Base-by-base conservation (phyloP, 2,113 vertebrate genomes). In the Amblyopsis rosae region DNA sequence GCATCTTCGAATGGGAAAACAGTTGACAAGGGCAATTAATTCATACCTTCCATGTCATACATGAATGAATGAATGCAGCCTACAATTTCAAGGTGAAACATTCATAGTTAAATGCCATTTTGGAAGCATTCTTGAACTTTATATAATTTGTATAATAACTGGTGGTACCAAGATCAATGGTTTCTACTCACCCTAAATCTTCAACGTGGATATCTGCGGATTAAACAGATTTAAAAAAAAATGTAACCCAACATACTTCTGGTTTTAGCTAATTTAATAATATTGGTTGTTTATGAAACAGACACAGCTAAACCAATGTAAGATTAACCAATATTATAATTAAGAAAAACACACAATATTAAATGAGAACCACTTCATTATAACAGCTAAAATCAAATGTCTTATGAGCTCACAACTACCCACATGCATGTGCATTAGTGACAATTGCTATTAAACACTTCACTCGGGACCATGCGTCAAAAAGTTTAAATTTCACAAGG, bases 161-260 rank as follows among this genome's bases (percentile, higher is more conserved):
- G 6, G n/a, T 9, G 9, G 2, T 60, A 61, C 75, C 16, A 62
- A 53, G 58, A 53, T 51, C 19, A 77, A 17, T 50, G 54, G 47
- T 70, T 79, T 75, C 72, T 87, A 87, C 89, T 89, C 76, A 90
- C 89, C 58, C 58, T 81, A 46, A 71, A 73, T 73, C 77, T 76
- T 81, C 81, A 77, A 67, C 55, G 83, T 82, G 82, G 35, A 63
- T 6, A 80, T 82, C 87, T 89, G 49, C 12, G 9, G 35, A 35
- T 10, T 32, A 32, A 58, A 10, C 26, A 58, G 19, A 32, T 9
- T 17, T 17, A n/a, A n/a, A n/a, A n/a, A n/a, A n/a, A n/a, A 26
- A 26, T 26, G 2, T 78, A 51, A 51, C 49, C 9, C 15, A 1
- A 7, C 54, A 56, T 19, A 56, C 49, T 26, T 26, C 26, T 26